phyloP scores from a whole-genome alignment of 2,797 vertebrate genomes.

The Varecia variegata region DNA sequence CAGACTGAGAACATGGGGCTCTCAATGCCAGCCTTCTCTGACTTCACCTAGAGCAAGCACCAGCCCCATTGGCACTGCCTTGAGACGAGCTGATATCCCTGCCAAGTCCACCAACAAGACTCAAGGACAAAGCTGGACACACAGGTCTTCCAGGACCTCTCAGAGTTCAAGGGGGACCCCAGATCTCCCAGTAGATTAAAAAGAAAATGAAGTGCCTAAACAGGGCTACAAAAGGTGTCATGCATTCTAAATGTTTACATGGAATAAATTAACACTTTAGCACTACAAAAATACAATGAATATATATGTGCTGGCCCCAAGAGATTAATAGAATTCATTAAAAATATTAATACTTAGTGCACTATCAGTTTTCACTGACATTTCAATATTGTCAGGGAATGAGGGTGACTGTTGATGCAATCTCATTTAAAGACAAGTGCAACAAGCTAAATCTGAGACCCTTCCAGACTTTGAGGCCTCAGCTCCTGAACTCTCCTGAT shows the following conservation, averaged over 20 bases:
- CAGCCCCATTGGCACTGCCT: neutral
- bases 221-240: neutral
- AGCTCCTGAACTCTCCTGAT: neutral
- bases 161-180: neutral
- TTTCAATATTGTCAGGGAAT: neutral
- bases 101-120: neutral
- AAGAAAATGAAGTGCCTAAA: neutral
- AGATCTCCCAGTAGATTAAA: neutral
- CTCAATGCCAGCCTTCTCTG: neutral
- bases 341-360: neutral
- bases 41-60: neutral
- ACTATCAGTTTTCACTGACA: neutral
- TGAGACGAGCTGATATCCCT: too few relatives aligned
- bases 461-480: neutral
- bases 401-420: neutral
- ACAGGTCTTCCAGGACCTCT: neutral
- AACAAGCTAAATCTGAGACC: neutral
- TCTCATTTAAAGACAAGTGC: neutral
- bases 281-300: neutral
- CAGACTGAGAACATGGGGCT: neutral
- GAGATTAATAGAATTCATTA: slow-evolving; percentile 19
- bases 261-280: neutral
- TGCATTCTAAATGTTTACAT: neutral
- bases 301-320: too few relatives aligned
- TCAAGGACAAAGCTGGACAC: neutral